Base-by-base conservation (phyloP, 1,140 invertebrate species). In the Protaetia brevitarsis region DNA sequence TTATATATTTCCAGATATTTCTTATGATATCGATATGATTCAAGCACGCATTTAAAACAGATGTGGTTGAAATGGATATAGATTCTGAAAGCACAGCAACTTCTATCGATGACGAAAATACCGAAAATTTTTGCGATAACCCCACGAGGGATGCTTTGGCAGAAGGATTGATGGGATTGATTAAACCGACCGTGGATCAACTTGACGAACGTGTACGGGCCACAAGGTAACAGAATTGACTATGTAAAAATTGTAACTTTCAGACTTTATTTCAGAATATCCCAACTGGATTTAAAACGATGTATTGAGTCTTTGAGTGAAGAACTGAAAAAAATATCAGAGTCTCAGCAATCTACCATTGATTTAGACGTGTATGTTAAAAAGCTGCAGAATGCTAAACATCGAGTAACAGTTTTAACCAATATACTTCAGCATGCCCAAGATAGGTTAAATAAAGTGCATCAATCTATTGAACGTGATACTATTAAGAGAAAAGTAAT, bases 181-280 rank as follows among this genome's bases (percentile, higher is more conserved):
- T 97, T 31, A 95, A 94, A 78, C 94, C 95, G 7, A 92, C 92
- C 10, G 89, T 97, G 16, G 94, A 96, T 78, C 89, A 92, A 74
- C 81, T 97, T 65, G 94, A 96, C 75, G 92, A 96, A 74, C 85
- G 92, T 76, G 93, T 97, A 59, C 85, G 88, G 76, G 86, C 89
- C 19, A 95, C 94, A 28, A 90, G 92, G 92, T 94, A 83, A 74
- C n/a, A n/a, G n/a, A n/a, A n/a, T n/a, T n/a, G n/a, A 59, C 16
- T n/a, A 28, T 30, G 26, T 59, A 59, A 2, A 16, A 10, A 64
- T 45, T 19, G 4, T 6, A 62, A 23, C 11, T 8, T 29, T 59
- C 27, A 1, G 6, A 51, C 5, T 51, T n/a, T 51, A 13, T 63
- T 63, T 11, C 73, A 95, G 94, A 73, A 89, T 94, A 73, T 91